Evolutionary conservation across 2,113 vertebrate species (phyloP).

Genomic region (Passer montanus): DNA sequence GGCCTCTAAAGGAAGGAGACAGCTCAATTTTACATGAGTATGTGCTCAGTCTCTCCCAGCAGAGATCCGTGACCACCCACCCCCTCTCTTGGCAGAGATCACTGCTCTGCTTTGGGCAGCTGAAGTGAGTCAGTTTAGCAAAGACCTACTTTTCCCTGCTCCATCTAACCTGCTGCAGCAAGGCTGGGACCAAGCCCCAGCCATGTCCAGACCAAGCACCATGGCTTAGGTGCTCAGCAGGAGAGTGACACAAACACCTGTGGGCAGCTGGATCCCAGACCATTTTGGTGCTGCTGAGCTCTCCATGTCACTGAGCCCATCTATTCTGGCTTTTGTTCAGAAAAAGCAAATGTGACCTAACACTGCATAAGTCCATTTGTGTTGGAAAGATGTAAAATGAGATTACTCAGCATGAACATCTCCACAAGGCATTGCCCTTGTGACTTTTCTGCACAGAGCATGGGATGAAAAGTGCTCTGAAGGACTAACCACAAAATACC

Average conservation of each 20-base stretch:
- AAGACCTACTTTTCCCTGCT: background rate
- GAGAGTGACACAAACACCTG: background rate
- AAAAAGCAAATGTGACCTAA: constrained; percentile 7
- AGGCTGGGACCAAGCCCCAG: background rate
- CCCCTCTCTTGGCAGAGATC: background rate
- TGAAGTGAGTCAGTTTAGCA: background rate
- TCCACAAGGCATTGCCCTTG: background rate
- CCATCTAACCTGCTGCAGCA: background rate
- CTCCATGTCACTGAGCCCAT: background rate
- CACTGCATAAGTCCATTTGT: background rate
- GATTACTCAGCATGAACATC: background rate
- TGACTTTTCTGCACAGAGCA: background rate
- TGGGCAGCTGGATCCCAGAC: background rate
- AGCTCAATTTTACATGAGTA: rapidly evolving
- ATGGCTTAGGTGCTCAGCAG: background rate
- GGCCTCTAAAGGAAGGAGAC: background rate
- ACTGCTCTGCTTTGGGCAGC: background rate
- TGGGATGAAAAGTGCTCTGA: background rate
- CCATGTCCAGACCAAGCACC: background rate
- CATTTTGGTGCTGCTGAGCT: background rate
- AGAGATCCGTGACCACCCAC: background rate
- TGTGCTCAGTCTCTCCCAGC: background rate
- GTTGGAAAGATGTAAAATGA: background rate
- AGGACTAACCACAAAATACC: background rate
- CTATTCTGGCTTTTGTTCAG: constrained; percentile 20